A percentile compares a stretch with the other conserved stretches of the same genome.
phyloP scores from a whole-genome alignment of 2,113 vertebrate species.

The Macquaria ambigua region DNA sequence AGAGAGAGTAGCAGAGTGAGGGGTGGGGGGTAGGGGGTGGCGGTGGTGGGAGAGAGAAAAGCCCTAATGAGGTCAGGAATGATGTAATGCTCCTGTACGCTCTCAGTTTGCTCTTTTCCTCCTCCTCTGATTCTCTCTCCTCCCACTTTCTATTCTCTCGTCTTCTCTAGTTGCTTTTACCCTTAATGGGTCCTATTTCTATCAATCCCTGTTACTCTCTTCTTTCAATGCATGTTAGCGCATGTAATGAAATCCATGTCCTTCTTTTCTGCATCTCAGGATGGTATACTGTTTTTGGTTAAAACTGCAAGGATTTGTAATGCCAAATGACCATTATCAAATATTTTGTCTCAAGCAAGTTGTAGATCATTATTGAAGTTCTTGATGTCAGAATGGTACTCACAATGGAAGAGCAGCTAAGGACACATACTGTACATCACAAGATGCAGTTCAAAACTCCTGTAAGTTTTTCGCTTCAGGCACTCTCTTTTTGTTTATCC shows the following conservation, averaged over 20 bases:
- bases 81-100: constrained; percentile 83
- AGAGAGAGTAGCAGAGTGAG: constrained; percentile 49
- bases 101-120: constrained; percentile 76
- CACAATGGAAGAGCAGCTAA: background rate
- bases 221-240: constrained; percentile 30
- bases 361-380: constrained; percentile 4
- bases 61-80: constrained; percentile 86
- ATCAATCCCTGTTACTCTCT: constrained; percentile 64
- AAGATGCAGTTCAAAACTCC: background rate
- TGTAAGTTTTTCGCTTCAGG: background rate
- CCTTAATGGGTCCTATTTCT: constrained; percentile 75
- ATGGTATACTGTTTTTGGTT: background rate
- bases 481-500: background rate
- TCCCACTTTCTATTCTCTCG: constrained; percentile 74
- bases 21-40: background rate
- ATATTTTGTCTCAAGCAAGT: constrained; percentile 15
- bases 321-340: background rate
- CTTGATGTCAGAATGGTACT: background rate
- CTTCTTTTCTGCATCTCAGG: constrained; percentile 14
- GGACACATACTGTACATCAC: background rate
- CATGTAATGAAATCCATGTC: constrained; percentile 40
- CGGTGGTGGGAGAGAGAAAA: constrained; percentile 72
- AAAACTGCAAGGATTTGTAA: background rate
- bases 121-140: constrained; percentile 71
- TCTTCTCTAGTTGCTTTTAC: constrained; percentile 71